Base-by-base conservation (phyloP, 1,140 invertebrate species). In the Drosophila melanogaster region DNA sequence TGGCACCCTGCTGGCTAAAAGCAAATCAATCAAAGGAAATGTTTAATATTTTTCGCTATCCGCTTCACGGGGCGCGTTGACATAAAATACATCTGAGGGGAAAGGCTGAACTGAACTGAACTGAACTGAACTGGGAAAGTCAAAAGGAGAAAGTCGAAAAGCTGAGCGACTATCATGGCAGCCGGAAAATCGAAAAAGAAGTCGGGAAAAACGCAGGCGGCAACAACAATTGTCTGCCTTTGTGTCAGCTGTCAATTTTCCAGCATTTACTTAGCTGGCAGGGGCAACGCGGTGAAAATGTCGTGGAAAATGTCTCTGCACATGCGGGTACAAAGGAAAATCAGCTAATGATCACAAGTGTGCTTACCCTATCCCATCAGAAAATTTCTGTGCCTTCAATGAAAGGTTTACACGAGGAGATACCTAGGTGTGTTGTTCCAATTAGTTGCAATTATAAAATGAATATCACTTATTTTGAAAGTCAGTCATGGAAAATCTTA, bases 31-130 rank as follows among this genome's bases (percentile, higher is more conserved):
- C 77, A 79, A 79, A 79, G 55, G 55, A 74, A 79, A 79, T 79
- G 77, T 79, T 79, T 79, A 79, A 79, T 79, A 79, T 79, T 79
- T 79, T 79, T 73, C 76, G 77, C 77, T 79, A 79, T 65, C 53
- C 77, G 77, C 76, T 74, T 79, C 67, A 79, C 54, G 43, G 44
- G 50, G 58, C 22, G 50, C 60, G 59, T 40, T 60, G 76, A 79
- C 77, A 79, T 56, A 50, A 65, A 54, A 64, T 59, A 37, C 53
- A 43, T 26, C 5, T 12, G 19, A 62, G 30, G 24, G 56, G 22
- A 46, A 54, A 47, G 37, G 22, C 19, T 22, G 46, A 66, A 43
- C 51, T 49, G 35, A 66, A 43, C 51, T 49, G 35, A 69, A 22
- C 19, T 19, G 19, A 19, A 19, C 19, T 22, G 19, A 65, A 54